A percentile compares a stretch with the other conserved stretches of the same genome.
Evolutionary conservation across 2,113 vertebrate genomes (phyloP).

Genomic region (Coreoperca whiteheadi): DNA sequence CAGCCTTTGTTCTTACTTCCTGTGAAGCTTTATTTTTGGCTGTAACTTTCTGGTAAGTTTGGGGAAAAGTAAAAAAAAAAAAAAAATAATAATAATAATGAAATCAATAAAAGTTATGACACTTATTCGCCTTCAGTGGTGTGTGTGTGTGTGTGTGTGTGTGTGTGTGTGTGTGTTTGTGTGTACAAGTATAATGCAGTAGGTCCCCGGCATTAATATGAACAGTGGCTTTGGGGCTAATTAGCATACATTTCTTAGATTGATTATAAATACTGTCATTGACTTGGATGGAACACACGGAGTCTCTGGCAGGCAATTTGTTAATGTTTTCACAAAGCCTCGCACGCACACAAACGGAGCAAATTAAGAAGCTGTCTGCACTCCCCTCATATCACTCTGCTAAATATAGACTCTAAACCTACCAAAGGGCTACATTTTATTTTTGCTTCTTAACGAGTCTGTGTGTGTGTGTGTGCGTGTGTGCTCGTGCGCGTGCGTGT

Average conservation of each 20-base stretch:
- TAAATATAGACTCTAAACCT: constrained; percentile 61
- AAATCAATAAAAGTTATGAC: neutral
- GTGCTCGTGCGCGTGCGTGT: constrained; percentile 20
- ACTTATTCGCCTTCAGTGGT: neutral
- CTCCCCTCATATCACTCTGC: constrained; percentile 33
- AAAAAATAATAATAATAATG: neutral
- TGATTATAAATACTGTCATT: constrained; percentile 47
- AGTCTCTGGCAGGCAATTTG: constrained; percentile 56
- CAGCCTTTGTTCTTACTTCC: neutral
- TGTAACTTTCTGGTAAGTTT: constrained; percentile 5
- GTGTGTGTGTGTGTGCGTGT: constrained; percentile 14
- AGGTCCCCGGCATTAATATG: constrained; percentile 24
- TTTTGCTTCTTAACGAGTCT: constrained; percentile 43
- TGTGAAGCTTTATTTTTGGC: constrained; percentile 22
- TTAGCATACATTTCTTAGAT: constrained; percentile 56
- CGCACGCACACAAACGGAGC: constrained; percentile 30
- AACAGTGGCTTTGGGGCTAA: constrained; percentile 32
- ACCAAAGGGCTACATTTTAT: constrained; percentile 46
- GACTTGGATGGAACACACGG: constrained; percentile 27
- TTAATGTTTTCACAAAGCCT: constrained; percentile 37
- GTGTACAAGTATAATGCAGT: neutral
- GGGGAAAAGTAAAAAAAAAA: no score
- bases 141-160: constrained; percentile 13
- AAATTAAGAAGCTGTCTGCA: constrained; percentile 54
- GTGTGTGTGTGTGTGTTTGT: neutral